Conservation (phyloP, 2,888 invertebrate species). For the Scaptomyza parva region DNA sequence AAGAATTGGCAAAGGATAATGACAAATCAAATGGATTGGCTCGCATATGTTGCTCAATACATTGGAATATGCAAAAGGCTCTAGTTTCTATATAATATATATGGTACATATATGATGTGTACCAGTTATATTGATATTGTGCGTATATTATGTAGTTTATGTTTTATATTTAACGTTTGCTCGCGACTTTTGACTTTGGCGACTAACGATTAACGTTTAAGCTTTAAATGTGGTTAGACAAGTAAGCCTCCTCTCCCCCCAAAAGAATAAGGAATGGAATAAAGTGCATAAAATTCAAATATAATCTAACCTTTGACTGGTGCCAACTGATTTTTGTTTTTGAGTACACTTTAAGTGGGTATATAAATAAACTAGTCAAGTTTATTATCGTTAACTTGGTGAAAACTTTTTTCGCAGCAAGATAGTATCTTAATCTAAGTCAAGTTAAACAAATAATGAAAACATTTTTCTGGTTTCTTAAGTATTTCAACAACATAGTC, state of each 20-base stretch:
- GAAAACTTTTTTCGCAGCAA: background rate
- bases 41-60: constrained; percentile 45
- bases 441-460: too few species aligned
- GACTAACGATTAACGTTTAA: constrained; percentile 63
- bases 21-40: constrained; percentile 53
- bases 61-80: constrained; percentile 15
- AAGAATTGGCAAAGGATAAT: constrained; percentile 29
- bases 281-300: constrained; percentile 66
- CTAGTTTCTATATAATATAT: constrained; percentile 12
- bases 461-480: too few species aligned
- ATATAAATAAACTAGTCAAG: background rate
- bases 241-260: too few species aligned
- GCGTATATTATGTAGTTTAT: constrained; percentile 27
- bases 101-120: constrained; percentile 31
- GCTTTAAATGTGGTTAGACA: constrained; percentile 75
- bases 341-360: background rate
- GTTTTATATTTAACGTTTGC: constrained; percentile 41
- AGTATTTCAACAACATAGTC: too few species aligned
- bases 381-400: background rate
- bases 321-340: constrained; percentile 16
- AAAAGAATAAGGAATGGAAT: constrained; percentile 47
- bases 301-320: background rate
- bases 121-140: constrained; percentile 34
- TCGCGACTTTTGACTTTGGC: constrained; percentile 44
- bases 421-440: too few species aligned